Percentiles rank a stretch among this genome's conserved stretches.
These are phyloP conservation scores for Loxodonta africana DNA, from an alignment of 2,113 vertebrate species.

Conservation along the genomic window DNA sequence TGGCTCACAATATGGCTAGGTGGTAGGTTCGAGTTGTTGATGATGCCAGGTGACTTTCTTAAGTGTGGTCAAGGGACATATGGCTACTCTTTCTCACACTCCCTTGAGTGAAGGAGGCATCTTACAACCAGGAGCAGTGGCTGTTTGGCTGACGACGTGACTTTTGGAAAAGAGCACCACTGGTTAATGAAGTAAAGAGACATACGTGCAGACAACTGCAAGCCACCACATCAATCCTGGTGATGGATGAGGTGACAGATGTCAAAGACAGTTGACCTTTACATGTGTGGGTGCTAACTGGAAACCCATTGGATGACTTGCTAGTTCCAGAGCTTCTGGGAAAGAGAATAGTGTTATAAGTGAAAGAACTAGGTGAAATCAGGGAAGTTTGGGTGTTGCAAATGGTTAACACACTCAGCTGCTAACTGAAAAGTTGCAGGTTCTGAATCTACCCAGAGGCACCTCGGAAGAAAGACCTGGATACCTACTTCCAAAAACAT, in stretches of 20 bases:
- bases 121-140: background rate
- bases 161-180: background rate
- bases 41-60: background rate
- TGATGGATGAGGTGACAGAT: background rate
- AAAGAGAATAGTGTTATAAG: background rate
- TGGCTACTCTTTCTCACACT: background rate
- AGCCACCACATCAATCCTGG: background rate
- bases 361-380: background rate
- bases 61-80: background rate
- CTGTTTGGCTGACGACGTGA: background rate
- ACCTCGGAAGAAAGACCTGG: background rate
- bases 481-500: background rate
- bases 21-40: background rate
- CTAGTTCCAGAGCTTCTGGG: background rate
- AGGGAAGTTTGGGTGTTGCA: background rate
- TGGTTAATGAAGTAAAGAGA: slow-evolving; percentile 9
- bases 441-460: background rate
- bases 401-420: background rate
- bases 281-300: background rate
- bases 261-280: background rate
- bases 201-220: background rate
- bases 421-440: background rate
- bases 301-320: slow-evolving; percentile 5
- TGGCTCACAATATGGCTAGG: background rate
- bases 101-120: background rate